Percentiles rank a stretch among this genome's conserved stretches.
Conservation (phyloP, 1,140 invertebrate species). For the Drosophila sp. region DNA sequence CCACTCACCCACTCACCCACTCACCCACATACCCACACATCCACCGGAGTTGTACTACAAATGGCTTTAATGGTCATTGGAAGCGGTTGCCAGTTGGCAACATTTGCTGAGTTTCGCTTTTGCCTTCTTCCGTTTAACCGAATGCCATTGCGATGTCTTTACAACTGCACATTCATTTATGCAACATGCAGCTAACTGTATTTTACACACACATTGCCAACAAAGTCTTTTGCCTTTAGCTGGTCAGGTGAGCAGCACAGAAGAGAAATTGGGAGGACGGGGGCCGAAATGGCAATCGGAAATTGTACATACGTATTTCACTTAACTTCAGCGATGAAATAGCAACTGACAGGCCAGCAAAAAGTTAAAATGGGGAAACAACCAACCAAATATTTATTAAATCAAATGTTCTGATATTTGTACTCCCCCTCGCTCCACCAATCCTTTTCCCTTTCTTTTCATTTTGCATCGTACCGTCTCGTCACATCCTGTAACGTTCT, state of each 20-base stretch:
- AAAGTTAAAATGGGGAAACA: slow-evolving; percentile 28
- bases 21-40: not conserved
- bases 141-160: slow-evolving; percentile 40
- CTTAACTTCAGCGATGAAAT: slow-evolving; percentile 74
- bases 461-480: not conserved
- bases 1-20: slow-evolving; percentile 19
- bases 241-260: not conserved
- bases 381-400: slow-evolving; percentile 72
- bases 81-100: slow-evolving; percentile 12
- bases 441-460: too few species aligned
- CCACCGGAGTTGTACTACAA: slow-evolving; percentile 1
- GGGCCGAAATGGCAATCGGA: slow-evolving; percentile 50
- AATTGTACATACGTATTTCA: slow-evolving; percentile 80
- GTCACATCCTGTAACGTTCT: slow-evolving; percentile 14
- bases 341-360: slow-evolving; percentile 43
- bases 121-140: slow-evolving; percentile 56
- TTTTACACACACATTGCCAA: slow-evolving; percentile 52
- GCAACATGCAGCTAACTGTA: slow-evolving; percentile 57
- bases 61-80: slow-evolving; percentile 63
- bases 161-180: slow-evolving; percentile 54
- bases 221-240: slow-evolving; percentile 9
- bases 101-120: slow-evolving; percentile 39
- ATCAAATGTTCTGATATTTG: slow-evolving; percentile 60
- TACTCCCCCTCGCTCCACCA: not conserved
- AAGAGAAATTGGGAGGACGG: not conserved